Conservation (phyloP, 2,797 vertebrate genomes). For the Amazona finschi region DNA sequence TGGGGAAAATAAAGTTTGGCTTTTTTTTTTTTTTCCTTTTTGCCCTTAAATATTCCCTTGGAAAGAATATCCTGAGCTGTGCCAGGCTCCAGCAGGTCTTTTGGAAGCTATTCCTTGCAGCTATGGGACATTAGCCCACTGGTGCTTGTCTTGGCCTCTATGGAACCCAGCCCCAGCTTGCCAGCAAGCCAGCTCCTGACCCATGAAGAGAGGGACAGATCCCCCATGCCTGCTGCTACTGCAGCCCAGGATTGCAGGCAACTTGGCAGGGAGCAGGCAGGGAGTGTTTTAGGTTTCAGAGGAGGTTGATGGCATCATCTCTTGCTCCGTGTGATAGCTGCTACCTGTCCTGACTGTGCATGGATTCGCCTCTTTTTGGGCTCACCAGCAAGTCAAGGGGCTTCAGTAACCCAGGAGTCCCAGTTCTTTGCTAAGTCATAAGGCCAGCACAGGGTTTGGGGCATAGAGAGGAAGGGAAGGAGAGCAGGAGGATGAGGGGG, state of each 20-base stretch:
- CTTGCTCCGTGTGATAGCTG: neutral
- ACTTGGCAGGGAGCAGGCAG: neutral
- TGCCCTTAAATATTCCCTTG: neutral
- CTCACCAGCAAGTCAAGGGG: neutral
- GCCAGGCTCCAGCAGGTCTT: neutral
- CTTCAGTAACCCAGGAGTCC: neutral
- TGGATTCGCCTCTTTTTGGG: neutral
- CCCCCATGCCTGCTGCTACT: fast-evolving
- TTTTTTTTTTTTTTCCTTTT: neutral
- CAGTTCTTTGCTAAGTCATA: neutral
- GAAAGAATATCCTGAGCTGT: neutral
- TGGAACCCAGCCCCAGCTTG: neutral
- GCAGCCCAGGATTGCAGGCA: neutral
- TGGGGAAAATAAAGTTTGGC: neutral
- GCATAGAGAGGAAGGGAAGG: neutral
- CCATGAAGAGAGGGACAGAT: neutral
- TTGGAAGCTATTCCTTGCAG: neutral
- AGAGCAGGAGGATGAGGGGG: neutral
- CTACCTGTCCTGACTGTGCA: neutral
- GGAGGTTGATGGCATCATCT: neutral
- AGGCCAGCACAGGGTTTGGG: neutral
- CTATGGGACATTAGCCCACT: neutral
- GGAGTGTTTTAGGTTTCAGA: neutral
- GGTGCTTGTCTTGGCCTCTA: neutral
- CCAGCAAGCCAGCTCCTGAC: neutral